These are phyloP conservation scores for Malurus alboscapulatus DNA, from an alignment of 2,113 vertebrate species.

Conservation along the genomic window DNA sequence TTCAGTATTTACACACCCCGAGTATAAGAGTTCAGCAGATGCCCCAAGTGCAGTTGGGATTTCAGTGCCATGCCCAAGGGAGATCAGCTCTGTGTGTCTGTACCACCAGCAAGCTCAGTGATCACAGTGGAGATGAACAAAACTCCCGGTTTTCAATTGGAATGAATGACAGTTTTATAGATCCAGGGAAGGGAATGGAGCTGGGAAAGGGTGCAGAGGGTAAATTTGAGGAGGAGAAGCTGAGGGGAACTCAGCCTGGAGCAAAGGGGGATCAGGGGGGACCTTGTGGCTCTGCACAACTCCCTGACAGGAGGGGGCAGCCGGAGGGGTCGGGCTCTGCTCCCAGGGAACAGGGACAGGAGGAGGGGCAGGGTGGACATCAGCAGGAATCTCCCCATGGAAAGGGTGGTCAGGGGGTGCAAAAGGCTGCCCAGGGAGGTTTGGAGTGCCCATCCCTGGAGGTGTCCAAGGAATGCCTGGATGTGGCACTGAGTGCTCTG, in stretches of 20 bases:
- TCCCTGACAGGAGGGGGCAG: background rate
- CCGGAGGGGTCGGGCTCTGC: background rate
- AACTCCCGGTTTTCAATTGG: background rate
- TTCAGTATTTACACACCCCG: background rate
- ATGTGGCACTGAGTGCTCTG: background rate
- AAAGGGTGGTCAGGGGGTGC: fast-evolving
- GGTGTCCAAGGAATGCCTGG: fast-evolving
- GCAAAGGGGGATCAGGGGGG: background rate
- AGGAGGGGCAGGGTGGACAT: fast-evolving
- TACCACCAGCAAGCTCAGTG: background rate
- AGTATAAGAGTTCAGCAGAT: background rate
- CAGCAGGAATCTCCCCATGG: background rate
- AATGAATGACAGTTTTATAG: background rate
- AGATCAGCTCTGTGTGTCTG: background rate
- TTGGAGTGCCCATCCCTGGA: background rate
- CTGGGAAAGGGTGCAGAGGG: background rate
- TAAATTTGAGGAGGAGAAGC: background rate
- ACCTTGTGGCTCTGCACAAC: background rate
- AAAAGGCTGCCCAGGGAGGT: background rate
- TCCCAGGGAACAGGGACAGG: background rate
- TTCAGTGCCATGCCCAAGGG: background rate
- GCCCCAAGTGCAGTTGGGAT: background rate
- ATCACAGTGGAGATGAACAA: background rate
- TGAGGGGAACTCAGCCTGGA: background rate
- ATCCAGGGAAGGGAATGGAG: background rate